Percentiles rank a stretch among this genome's conserved stretches.
These are phyloP conservation scores for Drosophila obscura DNA, from an alignment of 1,140 invertebrate species.

Conservation along the genomic window DNA sequence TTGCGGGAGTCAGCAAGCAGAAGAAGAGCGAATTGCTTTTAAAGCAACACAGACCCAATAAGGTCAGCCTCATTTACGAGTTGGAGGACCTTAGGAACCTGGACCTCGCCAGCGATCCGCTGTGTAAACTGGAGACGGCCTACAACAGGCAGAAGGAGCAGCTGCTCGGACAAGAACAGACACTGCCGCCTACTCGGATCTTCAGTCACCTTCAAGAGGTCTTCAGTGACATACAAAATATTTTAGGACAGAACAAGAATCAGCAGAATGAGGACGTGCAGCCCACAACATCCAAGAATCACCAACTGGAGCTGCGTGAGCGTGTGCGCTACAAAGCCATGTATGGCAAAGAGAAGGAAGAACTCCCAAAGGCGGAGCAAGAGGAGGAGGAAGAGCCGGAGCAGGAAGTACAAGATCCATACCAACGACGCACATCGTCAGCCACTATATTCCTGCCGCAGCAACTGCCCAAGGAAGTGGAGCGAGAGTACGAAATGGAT, in stretches of 20 bases:
- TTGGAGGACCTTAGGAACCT: conserved; percentile 23
- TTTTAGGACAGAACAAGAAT: conserved; percentile 17
- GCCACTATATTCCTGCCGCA: conserved; percentile 47
- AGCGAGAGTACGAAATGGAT: conserved; percentile 22
- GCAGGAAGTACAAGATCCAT: neutral
- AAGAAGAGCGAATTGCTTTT: neutral
- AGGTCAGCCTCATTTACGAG: conserved; percentile 35
- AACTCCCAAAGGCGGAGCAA: neutral
- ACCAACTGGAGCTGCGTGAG: conserved; percentile 45
- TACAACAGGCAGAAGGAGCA: conserved; percentile 69
- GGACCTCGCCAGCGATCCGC: conserved; percentile 9
- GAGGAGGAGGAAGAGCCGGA: neutral
- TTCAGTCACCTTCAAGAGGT: conserved; percentile 53
- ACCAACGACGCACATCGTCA: conserved; percentile 60
- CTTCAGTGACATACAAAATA: conserved; percentile 50
- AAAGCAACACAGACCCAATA: conserved; percentile 33
- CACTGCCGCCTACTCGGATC: conserved; percentile 49
- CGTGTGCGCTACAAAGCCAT: conserved; percentile 54
- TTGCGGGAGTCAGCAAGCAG: conserved; percentile 7
- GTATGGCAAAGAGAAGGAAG: conserved; percentile 28
- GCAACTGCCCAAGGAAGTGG: conserved; percentile 39
- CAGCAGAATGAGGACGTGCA: neutral
- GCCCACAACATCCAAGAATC: conserved; percentile 7
- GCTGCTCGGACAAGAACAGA: conserved; percentile 24
- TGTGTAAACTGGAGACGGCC: conserved; percentile 55